Evolutionary conservation across 2,797 vertebrate genomes (phyloP), one percentile per base, ranked within the genome.

Genomic region (Triplophysa bombifrons): DNA sequence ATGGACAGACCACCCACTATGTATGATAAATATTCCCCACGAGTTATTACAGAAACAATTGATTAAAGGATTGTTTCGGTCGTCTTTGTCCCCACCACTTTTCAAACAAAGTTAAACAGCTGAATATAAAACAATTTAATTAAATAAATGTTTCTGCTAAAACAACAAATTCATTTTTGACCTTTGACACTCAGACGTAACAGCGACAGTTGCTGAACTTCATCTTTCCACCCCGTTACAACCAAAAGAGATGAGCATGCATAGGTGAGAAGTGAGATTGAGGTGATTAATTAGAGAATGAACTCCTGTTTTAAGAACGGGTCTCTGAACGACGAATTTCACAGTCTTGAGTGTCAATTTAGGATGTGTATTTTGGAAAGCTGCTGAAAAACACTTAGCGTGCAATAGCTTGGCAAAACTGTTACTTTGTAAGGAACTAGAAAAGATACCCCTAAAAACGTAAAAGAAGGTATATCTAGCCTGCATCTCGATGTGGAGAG

Each of bases 241-340:
- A 76, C 11, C 12, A 11, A 56, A 66, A 76, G 3, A 69, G 48
- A 70, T 30, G 9, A 69, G 20, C 66, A 50, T 38, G n/a, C 34
- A 69, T 69, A 77, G n/a, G 55, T 60, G 53, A 51, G 13, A 38
- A 27, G 60, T 77, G 55, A 51, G 25, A 60, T 70, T 3, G 41
- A 72, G 13, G 0, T 53, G 46, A 69, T 58, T 74, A 84, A 81
- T 74, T 78, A 75, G 58, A 56, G 69, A 78, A 69, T 27, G 13
- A 71, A 74, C 71, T 81, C 30, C 67, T 72, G 69, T 46, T 78
- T 71, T 73, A 64, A 80, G 64, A 60, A 61, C 17, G 2, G 64
- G 72, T 81, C 72, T 72, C 71, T 75, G 41, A 75, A 78, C 74
- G 63, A 38, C 20, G 66, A 72, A 48, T 67, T 78, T 81, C 80